A percentile compares a stretch with the other conserved stretches of the same genome.
Evolutionary conservation across 2,888 invertebrate genomes (phyloP).

Genomic region (Odontomyia ornata): DNA sequence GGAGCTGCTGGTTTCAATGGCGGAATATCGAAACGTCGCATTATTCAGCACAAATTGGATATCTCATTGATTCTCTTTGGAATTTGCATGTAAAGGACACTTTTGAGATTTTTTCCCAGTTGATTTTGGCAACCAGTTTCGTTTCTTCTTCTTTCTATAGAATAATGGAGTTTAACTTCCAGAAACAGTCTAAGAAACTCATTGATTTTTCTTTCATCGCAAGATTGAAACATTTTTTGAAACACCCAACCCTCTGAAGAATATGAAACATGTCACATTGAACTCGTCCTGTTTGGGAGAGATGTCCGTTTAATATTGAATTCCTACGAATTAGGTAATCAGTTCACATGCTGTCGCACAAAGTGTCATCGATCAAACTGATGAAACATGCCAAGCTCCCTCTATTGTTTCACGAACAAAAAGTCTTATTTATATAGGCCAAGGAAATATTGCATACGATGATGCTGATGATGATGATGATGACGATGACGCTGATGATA

Average conservation of each 20-base stretch:
- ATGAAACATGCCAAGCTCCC: background rate
- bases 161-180: background rate
- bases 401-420: background rate
- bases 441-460: background rate
- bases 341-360: slow-evolving; percentile 21
- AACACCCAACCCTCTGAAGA: too few species aligned
- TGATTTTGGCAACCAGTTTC: background rate
- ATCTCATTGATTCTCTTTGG: too few species aligned
- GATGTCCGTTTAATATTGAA: slow-evolving; percentile 18
- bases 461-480: slow-evolving; percentile 2
- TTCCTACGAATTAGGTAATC: slow-evolving; percentile 24
- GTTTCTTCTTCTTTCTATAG: background rate
- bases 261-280: background rate
- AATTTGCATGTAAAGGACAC: background rate
- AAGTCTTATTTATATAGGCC: background rate
- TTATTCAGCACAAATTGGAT: too few species aligned
- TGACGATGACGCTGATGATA: background rate
- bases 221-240: too few species aligned
- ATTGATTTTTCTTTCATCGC: too few species aligned
- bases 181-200: background rate
- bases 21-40: too few species aligned
- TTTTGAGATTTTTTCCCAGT: background rate
- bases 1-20: too few species aligned
- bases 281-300: background rate
- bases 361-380: slow-evolving; percentile 40